These are phyloP conservation scores for Corvus moneduloides DNA, from an alignment of 2,113 vertebrate species.

Conservation along the genomic window DNA sequence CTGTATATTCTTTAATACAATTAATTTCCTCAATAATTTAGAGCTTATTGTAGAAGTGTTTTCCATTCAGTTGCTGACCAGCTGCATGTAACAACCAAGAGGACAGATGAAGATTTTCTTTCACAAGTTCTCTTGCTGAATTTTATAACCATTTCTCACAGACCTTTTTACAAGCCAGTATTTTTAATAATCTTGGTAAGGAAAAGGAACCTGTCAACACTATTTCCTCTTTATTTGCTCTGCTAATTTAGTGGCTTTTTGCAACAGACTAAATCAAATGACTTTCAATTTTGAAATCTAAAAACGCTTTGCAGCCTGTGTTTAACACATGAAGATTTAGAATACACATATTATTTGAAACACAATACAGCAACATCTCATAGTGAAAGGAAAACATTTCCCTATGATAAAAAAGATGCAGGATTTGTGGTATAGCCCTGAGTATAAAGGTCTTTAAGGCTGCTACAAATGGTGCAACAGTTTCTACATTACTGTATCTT, in stretches of 20 bases:
- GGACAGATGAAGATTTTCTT: not conserved
- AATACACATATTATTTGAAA: not conserved
- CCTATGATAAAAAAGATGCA: not conserved
- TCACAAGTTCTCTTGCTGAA: not conserved
- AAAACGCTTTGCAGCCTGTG: not conserved
- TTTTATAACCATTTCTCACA: not conserved
- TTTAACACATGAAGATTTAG: not conserved
- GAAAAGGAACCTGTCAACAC: slow-evolving; percentile 27
- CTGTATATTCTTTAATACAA: not conserved
- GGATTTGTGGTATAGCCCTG: not conserved
- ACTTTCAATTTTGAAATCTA: not conserved
- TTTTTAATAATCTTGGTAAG: slow-evolving; percentile 10
- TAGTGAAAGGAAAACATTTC: not conserved
- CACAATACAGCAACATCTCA: not conserved
- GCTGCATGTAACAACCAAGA: not conserved
- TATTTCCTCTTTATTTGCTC: slow-evolving; percentile 23
- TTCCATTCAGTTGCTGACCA: not conserved
- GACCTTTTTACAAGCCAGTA: not conserved
- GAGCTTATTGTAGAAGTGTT: not conserved
- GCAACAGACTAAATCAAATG: not conserved
- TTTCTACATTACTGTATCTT: not conserved
- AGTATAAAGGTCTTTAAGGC: not conserved
- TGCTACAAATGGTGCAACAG: not conserved
- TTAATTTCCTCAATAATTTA: not conserved
- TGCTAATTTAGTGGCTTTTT: not conserved